Percentiles rank a stretch among this genome's conserved stretches.
These are phyloP conservation scores for Rhinolophus ferrumequinum DNA, from an alignment of 2,113 vertebrate species.

Conservation along the genomic window DNA sequence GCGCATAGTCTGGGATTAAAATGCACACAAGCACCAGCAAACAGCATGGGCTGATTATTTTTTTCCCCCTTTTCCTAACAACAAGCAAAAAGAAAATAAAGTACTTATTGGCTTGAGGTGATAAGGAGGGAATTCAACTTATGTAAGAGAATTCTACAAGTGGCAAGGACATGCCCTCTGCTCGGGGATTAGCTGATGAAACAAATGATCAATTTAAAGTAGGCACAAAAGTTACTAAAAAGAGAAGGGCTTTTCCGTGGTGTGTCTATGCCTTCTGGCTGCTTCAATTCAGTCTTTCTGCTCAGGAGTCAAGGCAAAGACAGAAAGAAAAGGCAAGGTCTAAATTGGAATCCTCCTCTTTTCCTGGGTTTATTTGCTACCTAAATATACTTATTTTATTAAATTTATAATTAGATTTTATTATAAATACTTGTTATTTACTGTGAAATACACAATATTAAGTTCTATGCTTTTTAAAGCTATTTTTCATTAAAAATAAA, in stretches of 20 bases:
- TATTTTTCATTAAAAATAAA: background rate
- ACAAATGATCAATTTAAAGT: slow-evolving; percentile 79
- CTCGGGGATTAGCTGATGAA: slow-evolving; percentile 85
- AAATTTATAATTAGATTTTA: background rate
- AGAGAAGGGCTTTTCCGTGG: slow-evolving; percentile 59
- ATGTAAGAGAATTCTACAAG: slow-evolving; percentile 83
- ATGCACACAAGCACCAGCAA: slow-evolving; percentile 88
- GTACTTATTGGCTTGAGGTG: slow-evolving; percentile 83
- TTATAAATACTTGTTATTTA: background rate
- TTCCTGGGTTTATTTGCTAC: background rate
- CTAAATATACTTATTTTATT: background rate
- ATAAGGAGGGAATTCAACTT: slow-evolving; percentile 85
- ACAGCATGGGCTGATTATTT: slow-evolving; percentile 85
- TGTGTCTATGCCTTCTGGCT: background rate
- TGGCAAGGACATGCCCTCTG: slow-evolving; percentile 82
- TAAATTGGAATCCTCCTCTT: background rate
- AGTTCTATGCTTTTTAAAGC: background rate
- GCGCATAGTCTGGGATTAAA: slow-evolving; percentile 89
- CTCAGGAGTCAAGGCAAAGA: slow-evolving; percentile 28
- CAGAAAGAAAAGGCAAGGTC: accelerated
- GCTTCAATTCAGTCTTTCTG: slow-evolving; percentile 58
- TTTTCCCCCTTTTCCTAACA: slow-evolving; percentile 63
- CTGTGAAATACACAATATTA: background rate
- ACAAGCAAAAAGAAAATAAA: slow-evolving; percentile 84
- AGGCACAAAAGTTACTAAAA: slow-evolving; percentile 77